Conservation (phyloP, 2,113 vertebrate genomes). For the Pampusana beccarii region DNA sequence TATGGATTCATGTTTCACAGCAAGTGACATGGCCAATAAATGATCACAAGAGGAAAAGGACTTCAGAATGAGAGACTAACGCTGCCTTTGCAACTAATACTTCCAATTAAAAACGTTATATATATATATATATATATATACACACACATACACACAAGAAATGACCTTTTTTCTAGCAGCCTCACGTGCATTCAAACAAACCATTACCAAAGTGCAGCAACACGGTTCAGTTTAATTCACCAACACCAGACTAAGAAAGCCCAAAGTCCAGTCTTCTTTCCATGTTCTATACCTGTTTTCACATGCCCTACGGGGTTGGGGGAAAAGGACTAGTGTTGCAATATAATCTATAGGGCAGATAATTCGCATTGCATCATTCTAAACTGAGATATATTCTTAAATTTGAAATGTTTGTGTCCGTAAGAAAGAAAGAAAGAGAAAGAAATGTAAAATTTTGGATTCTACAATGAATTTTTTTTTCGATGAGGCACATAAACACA, state of each 20-base stretch:
- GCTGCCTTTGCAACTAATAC: background rate
- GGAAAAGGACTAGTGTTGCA: background rate
- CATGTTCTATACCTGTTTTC: background rate
- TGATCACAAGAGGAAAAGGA: background rate
- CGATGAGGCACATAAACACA: too few relatives aligned
- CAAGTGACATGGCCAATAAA: background rate
- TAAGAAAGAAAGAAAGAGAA: background rate
- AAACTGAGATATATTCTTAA: background rate
- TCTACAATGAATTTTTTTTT: background rate
- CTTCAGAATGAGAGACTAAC: background rate
- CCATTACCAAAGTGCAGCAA: background rate
- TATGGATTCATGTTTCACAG: background rate
- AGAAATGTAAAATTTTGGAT: background rate
- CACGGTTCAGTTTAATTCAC: background rate
- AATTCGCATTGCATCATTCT: background rate
- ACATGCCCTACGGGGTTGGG: background rate
- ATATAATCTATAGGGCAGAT: background rate
- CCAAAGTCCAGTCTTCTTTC: background rate
- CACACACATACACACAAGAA: background rate
- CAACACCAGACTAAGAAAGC: background rate
- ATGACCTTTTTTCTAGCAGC: background rate
- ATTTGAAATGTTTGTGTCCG: background rate
- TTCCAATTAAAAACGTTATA: background rate
- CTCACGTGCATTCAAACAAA: background rate
- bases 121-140: background rate